Evolutionary conservation across 2,113 vertebrate species (phyloP), one percentile per base, ranked within the genome.

Genomic region (Meriones unguiculatus): DNA sequence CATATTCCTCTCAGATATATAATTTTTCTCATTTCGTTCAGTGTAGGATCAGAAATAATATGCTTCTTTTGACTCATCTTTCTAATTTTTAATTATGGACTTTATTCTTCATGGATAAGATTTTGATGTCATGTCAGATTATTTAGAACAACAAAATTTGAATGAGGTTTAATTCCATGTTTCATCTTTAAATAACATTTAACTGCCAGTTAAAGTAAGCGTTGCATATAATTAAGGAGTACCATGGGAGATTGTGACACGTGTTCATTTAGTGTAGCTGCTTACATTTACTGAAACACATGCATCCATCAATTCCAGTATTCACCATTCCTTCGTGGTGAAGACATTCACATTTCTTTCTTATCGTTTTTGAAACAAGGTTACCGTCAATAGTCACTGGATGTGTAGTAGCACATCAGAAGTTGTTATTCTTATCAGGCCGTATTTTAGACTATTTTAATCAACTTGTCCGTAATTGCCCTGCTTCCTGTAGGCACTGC

Each of bases 371-470:
- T 52, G 76, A 52, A 52, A 15, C 8, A 15, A 30, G 52, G 5
- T 25, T n/a, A 32, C 2, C 13, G 14, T 41, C 6, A 15, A 5
- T 7, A 64, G 11, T 64, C 17, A 50, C 4, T 35, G 28, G 57
- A 25, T 46, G 2, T 64, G 13, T 38, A 30, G 64, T 17, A 12
- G 28, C 28, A 76, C 87, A 64, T 20, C 28, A 62, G 3, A 5
- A 64, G 18, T 24, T 46, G 6, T 76, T 64, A 46, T 2, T 2
- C 2, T 9, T 85, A 25, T 35, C 7, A 50, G n/a, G 14, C 14
- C 1, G 20, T n/a, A 73, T 15, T 11, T 62, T 32, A 8, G 1
- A 14, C 41, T 32, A 57, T 57, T 17, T 0, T 2, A 7, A 22
- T 22, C 11, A 52, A 13, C 17, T 12, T 30, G 12, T 52, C 5